phyloP scores from a whole-genome alignment of 2,888 invertebrate species.

The Fragum fragum region DNA sequence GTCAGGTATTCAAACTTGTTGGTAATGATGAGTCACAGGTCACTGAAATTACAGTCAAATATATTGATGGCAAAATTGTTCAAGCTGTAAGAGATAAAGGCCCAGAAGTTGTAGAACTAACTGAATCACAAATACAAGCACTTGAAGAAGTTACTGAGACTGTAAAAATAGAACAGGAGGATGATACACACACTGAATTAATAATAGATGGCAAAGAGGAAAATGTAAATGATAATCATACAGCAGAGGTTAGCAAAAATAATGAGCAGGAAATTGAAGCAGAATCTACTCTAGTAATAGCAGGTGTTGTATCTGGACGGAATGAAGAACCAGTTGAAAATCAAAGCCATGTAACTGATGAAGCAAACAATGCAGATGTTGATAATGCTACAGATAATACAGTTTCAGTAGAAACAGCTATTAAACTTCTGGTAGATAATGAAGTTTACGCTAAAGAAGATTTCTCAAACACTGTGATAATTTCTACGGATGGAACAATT shows the following conservation, averaged over 20 bases:
- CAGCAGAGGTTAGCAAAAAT: background rate
- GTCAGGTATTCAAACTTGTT: constrained; percentile 50
- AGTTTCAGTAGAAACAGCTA: constrained; percentile 14
- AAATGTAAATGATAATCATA: background rate
- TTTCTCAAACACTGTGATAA: background rate
- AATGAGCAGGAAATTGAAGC: constrained; percentile 5
- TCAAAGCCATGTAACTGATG: background rate
- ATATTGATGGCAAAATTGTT: constrained; percentile 34
- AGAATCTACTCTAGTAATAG: background rate
- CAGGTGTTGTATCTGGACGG: background rate
- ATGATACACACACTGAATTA: background rate
- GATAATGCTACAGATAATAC: background rate
- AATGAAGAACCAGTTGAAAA: background rate
- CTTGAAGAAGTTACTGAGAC: background rate
- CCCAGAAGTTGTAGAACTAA: constrained; percentile 1
- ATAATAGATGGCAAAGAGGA: background rate
- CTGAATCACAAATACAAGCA: constrained; percentile 2
- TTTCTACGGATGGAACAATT: background rate
- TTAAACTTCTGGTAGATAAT: constrained; percentile 15
- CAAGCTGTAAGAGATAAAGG: background rate
- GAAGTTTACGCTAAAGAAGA: background rate
- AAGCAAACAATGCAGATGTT: background rate
- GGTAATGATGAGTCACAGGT: constrained; percentile 44
- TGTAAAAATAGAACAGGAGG: background rate
- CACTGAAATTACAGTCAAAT: constrained; percentile 56